Conservation (phyloP, 2,888 invertebrate species). For the Hedya salicella region DNA sequence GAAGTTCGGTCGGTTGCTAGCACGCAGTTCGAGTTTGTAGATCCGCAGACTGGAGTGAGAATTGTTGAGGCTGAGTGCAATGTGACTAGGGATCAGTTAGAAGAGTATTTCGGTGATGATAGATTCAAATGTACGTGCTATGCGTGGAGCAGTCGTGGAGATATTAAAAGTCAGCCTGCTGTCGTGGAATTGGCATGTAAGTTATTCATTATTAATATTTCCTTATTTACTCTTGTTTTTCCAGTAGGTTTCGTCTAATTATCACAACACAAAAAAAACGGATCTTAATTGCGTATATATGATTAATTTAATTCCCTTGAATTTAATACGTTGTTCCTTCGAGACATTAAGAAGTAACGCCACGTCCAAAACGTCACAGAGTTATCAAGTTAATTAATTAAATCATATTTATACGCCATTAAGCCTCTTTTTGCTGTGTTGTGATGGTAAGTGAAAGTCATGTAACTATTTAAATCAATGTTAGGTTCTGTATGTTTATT, state of each 20-base stretch:
- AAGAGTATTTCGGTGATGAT: slow-evolving; percentile 96
- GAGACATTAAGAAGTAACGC: too few species aligned
- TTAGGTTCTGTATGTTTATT: neutral
- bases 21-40: slow-evolving; percentile 93
- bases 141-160: slow-evolving; percentile 95
- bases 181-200: slow-evolving; percentile 97
- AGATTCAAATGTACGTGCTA: slow-evolving; percentile 97
- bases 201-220: slow-evolving; percentile 74
- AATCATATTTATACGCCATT: too few species aligned
- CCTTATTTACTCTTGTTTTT: neutral
- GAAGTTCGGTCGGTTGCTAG: slow-evolving; percentile 88
- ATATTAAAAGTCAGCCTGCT: slow-evolving; percentile 94
- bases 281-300: too few species aligned
- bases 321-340: too few species aligned
- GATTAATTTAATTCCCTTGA: too few species aligned
- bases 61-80: slow-evolving; percentile 95
- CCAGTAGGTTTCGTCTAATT: too few species aligned
- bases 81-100: slow-evolving; percentile 95
- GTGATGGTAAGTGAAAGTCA: too few species aligned
- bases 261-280: too few species aligned
- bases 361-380: too few species aligned
- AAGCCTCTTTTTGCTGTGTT: too few species aligned
- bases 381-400: too few species aligned
- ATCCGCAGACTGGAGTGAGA: slow-evolving; percentile 94
- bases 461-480: too few species aligned